Percentiles rank a stretch among this genome's conserved stretches.
Evolutionary conservation across 2,113 vertebrate genomes (phyloP).

Genomic region (Caranx ignobilis): DNA sequence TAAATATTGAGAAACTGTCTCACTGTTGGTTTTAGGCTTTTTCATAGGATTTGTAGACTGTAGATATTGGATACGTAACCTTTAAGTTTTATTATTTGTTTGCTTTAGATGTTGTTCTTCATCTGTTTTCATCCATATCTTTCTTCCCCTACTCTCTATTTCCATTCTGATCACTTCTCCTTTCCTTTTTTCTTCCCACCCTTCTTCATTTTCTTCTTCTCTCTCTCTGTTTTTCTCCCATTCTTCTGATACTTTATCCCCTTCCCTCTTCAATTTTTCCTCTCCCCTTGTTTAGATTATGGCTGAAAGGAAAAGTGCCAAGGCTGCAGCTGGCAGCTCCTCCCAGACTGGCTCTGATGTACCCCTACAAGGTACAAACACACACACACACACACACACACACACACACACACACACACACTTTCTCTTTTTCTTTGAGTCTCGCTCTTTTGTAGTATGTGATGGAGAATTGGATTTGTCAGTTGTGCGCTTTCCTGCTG

Average conservation of each 20-base stretch:
- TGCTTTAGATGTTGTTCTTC: neutral
- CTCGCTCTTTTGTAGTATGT: constrained; percentile 22
- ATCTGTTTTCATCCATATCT: neutral
- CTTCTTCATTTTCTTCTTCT: too few relatives aligned
- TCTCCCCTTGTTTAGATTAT: constrained; percentile 89
- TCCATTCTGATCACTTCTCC: neutral
- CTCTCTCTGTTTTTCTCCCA: neutral
- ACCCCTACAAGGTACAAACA: constrained; percentile 92
- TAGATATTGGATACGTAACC: neutral
- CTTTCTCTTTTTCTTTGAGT: constrained; percentile 13
- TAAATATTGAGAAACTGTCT: neutral
- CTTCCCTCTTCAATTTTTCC: neutral
- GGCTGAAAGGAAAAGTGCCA: constrained; percentile 97
- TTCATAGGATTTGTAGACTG: neutral
- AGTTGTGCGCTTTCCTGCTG: constrained; percentile 16
- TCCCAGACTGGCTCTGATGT: constrained; percentile 91
- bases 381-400: constrained; percentile 26
- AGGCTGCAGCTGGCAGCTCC: constrained; percentile 92
- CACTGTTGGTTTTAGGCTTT: neutral
- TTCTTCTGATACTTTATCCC: neutral
- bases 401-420: constrained; percentile 24
- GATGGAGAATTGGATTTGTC: constrained; percentile 57
- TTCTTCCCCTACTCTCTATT: neutral
- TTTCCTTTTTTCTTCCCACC: neutral
- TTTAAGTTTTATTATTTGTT: neutral